These are phyloP conservation scores for Diplodus sargus DNA, from an alignment of 2,797 vertebrate species.

Conservation along the genomic window DNA sequence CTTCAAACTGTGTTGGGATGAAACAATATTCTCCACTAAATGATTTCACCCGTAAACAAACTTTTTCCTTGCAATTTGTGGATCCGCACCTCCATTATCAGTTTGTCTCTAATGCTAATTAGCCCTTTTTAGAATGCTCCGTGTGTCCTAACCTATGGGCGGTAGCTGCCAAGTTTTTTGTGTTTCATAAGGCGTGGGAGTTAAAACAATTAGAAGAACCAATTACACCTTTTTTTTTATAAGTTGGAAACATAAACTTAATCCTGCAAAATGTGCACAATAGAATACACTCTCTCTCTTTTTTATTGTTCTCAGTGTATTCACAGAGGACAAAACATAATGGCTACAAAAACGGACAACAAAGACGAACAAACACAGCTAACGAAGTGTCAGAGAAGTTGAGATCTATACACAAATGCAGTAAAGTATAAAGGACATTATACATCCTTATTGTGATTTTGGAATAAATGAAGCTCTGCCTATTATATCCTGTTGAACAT, in stretches of 20 bases:
- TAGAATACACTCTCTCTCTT: slow-evolving; percentile 41
- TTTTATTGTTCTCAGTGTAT: too few relatives aligned
- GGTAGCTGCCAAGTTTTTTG: neutral
- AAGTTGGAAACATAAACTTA: slow-evolving; percentile 23
- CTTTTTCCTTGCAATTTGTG: slow-evolving; percentile 40
- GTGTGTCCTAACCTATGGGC: neutral
- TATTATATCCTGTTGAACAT: too few relatives aligned
- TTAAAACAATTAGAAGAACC: neutral
- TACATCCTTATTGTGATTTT: too few relatives aligned
- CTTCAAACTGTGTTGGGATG: slow-evolving; percentile 59
- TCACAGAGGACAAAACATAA: too few relatives aligned
- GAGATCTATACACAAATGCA: too few relatives aligned
- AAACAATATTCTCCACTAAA: slow-evolving; percentile 53
- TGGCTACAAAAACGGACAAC: too few relatives aligned
- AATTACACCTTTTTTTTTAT: neutral
- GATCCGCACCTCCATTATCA: slow-evolving; percentile 20
- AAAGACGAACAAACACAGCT: too few relatives aligned
- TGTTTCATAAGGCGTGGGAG: neutral
- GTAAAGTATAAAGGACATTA: too few relatives aligned
- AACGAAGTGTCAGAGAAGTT: too few relatives aligned
- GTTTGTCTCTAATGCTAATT: slow-evolving; percentile 41
- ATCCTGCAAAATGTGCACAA: slow-evolving; percentile 26
- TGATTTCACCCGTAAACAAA: slow-evolving; percentile 57
- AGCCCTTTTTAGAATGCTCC: neutral
- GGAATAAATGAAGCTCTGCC: too few relatives aligned